A percentile compares a stretch with the other conserved stretches of the same genome.
Conservation (phyloP, 2,797 vertebrate genomes). For the Tangara arthus region DNA sequence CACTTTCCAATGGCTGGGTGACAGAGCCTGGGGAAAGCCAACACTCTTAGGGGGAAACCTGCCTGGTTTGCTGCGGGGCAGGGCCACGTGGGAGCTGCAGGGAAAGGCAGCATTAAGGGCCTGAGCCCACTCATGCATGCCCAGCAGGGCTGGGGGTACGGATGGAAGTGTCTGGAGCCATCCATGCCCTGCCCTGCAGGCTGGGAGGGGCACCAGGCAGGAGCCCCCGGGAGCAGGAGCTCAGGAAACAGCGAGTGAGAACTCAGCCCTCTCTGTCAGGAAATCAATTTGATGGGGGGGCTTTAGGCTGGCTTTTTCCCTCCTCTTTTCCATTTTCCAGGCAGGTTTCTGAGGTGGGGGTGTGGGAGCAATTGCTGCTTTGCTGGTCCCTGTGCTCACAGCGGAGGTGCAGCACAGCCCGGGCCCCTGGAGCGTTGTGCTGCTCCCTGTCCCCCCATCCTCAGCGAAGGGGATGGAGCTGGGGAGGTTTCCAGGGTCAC, state of each 20-base stretch:
- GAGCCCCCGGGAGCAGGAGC: background rate
- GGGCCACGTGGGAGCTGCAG: background rate
- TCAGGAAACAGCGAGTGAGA: background rate
- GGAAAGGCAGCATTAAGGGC: background rate
- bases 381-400: background rate
- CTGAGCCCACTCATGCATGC: background rate
- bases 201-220: background rate
- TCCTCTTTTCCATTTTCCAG: background rate
- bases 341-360: conserved; percentile 18
- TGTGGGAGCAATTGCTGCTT: background rate
- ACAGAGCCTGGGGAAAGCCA: background rate
- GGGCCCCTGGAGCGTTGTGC: background rate
- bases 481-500: background rate
- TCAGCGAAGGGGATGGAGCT: background rate
- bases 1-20: background rate
- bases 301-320: background rate
- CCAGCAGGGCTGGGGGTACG: background rate
- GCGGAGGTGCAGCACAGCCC: background rate
- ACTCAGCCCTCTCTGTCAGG: background rate
- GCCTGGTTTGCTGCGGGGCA: rapidly evolving
- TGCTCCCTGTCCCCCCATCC: background rate
- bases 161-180: background rate
- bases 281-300: background rate
- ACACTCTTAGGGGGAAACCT: background rate
- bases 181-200: background rate